These are phyloP conservation scores for Catharus fuscescens DNA, from an alignment of 2,113 vertebrate species.

Conservation along the genomic window DNA sequence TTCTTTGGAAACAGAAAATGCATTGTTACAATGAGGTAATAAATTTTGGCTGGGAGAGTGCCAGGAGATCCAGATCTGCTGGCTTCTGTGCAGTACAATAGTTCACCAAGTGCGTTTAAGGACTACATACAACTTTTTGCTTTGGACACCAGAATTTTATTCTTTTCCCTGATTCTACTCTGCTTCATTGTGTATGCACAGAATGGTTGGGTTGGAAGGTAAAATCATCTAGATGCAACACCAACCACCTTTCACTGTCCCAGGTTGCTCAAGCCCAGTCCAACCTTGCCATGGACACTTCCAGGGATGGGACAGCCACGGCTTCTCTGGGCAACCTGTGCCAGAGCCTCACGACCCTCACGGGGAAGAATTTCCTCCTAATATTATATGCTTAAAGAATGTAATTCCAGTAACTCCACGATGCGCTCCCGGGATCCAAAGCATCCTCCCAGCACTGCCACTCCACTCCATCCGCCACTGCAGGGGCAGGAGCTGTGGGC, in stretches of 20 bases:
- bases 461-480: too few species aligned
- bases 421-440: background rate
- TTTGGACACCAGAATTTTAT: background rate
- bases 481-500: background rate
- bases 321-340: background rate
- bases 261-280: accelerated
- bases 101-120: background rate
- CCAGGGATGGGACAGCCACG: background rate
- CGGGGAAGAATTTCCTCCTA: background rate
- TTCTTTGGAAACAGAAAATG: background rate
- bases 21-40: background rate
- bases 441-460: background rate
- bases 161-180: too few species aligned
- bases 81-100: background rate
- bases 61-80: background rate
- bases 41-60: background rate
- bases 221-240: too few species aligned
- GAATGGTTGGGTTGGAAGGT: background rate
- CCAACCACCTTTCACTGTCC: background rate
- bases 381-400: background rate
- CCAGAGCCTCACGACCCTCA: background rate
- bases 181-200: background rate
- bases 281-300: accelerated
- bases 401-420: too few species aligned
- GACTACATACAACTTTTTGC: background rate